Evolutionary conservation across 2,797 vertebrate genomes (phyloP).

Genomic region (Poecilia picta): DNA sequence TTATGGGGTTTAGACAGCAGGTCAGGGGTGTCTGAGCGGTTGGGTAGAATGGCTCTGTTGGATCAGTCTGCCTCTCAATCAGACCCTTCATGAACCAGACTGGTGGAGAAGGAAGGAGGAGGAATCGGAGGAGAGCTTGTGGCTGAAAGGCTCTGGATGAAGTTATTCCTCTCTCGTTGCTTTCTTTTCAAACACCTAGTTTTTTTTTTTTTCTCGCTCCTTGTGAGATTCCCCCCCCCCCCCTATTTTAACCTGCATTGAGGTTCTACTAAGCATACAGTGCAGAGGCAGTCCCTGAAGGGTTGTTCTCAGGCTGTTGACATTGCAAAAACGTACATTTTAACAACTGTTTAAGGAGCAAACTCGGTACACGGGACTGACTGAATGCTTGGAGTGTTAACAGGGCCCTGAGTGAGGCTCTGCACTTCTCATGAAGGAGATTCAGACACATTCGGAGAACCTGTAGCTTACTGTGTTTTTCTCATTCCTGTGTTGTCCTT

Average conservation of each 20-base stretch:
- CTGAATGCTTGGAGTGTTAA: slow-evolving; percentile 82
- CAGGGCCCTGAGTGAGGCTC: slow-evolving; percentile 63
- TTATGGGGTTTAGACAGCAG: slow-evolving; percentile 76
- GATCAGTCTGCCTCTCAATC: slow-evolving; percentile 76
- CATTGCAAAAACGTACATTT: slow-evolving; percentile 80
- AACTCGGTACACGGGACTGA: slow-evolving; percentile 77
- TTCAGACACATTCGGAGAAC: slow-evolving; percentile 69
- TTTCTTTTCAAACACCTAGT: slow-evolving; percentile 22
- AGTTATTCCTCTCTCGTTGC: slow-evolving; percentile 51
- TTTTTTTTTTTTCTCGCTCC: neutral
- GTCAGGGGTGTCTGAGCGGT: slow-evolving; percentile 68
- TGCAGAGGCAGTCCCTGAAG: slow-evolving; percentile 73
- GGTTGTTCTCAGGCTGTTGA: slow-evolving; percentile 81
- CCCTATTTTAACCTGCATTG: slow-evolving; percentile 34
- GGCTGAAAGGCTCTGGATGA: slow-evolving; percentile 36
- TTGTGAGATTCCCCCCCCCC: neutral
- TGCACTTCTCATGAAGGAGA: slow-evolving; percentile 54
- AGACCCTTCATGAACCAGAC: slow-evolving; percentile 73
- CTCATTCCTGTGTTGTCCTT: slow-evolving; percentile 21
- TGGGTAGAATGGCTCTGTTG: slow-evolving; percentile 69
- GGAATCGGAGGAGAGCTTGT: slow-evolving; percentile 15
- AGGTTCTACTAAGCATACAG: slow-evolving; percentile 52
- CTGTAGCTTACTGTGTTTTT: slow-evolving; percentile 61
- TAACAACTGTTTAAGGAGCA: slow-evolving; percentile 84
- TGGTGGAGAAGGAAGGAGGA: slow-evolving; percentile 45